These are phyloP conservation scores for Erannis defoliaria DNA, from an alignment of 2,888 invertebrate species.

Conservation along the genomic window DNA sequence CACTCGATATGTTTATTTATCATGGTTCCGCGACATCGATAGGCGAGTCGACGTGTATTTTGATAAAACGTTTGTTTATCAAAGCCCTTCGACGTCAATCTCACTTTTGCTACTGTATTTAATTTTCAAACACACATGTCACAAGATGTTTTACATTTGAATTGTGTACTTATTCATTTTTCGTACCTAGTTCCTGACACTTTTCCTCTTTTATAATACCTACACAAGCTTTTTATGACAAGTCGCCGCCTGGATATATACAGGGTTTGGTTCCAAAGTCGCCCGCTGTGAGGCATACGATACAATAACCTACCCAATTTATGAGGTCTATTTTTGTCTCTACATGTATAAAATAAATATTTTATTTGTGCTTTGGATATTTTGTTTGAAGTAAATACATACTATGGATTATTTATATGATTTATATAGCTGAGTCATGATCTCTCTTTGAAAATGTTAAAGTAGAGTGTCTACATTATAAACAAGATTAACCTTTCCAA, in stretches of 20 bases:
- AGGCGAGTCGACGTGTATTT: constrained; percentile 4
- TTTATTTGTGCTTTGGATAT: background rate
- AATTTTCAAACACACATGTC: background rate
- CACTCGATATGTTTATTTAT: constrained; percentile 14
- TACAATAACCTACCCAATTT: constrained; percentile 22
- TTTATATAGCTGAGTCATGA: background rate
- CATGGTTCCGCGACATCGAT: constrained; percentile 3
- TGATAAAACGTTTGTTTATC: constrained; percentile 3
- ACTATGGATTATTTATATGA: background rate
- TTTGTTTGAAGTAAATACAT: background rate
- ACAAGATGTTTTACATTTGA: background rate
- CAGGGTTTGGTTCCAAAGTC: constrained; percentile 8
- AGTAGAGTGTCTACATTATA: background rate
- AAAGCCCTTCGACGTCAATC: constrained; percentile 1
- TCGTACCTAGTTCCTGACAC: background rate
- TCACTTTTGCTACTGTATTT: background rate
- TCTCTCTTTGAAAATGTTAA: background rate
- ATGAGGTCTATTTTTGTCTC: constrained; percentile 7
- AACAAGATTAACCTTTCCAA: constrained; percentile 1
- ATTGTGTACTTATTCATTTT: background rate
- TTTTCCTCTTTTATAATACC: background rate
- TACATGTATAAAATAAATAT: background rate
- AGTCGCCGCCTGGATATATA: constrained; percentile 11
- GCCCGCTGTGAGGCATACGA: constrained; percentile 20
- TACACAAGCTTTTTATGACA: constrained; percentile 3